Percentiles rank a stretch among this genome's conserved stretches.
Evolutionary conservation across 2,888 invertebrate genomes (phyloP).

Genomic region (Acleris emargana): DNA sequence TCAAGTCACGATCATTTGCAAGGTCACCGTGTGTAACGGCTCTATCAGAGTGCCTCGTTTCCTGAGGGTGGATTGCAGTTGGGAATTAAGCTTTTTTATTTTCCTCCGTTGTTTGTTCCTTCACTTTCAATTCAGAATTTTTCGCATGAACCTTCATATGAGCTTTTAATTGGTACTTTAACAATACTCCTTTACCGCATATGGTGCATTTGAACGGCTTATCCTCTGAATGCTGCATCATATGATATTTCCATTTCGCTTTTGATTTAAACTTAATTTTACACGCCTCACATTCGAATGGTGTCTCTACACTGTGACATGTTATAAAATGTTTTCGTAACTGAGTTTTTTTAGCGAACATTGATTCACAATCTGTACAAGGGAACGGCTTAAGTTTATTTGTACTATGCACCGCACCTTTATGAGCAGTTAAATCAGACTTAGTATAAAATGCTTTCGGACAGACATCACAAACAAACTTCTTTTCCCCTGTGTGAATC

Average conservation of each 20-base stretch:
- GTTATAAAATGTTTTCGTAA: constrained; percentile 2
- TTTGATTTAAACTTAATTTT: constrained; percentile 4
- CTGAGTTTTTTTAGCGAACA: constrained; percentile 6
- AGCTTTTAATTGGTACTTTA: not conserved
- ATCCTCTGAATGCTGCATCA: constrained; percentile 1
- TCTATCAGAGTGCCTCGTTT: too few relatives aligned
- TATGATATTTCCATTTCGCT: constrained; percentile 13
- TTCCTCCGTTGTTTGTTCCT: too few relatives aligned
- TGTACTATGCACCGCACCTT: constrained; percentile 1
- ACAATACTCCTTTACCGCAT: not conserved
- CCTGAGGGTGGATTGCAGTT: too few relatives aligned
- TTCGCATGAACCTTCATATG: not conserved
- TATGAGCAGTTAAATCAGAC: constrained; percentile 6
- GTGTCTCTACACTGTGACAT: constrained; percentile 6
- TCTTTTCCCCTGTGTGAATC: constrained; percentile 12
- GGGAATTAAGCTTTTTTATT: too few relatives aligned
- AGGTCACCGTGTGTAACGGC: too few relatives aligned
- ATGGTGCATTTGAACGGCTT: not conserved
- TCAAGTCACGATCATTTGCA: too few relatives aligned
- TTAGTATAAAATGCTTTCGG: constrained; percentile 3
- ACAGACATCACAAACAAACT: constrained; percentile 5
- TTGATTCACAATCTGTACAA: not conserved
- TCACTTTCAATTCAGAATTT: not conserved
- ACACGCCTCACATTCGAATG: not conserved
- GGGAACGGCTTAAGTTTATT: not conserved